phyloP scores from a whole-genome alignment of 92 coral and sea anemone species.

The Bergia sp. region DNA sequence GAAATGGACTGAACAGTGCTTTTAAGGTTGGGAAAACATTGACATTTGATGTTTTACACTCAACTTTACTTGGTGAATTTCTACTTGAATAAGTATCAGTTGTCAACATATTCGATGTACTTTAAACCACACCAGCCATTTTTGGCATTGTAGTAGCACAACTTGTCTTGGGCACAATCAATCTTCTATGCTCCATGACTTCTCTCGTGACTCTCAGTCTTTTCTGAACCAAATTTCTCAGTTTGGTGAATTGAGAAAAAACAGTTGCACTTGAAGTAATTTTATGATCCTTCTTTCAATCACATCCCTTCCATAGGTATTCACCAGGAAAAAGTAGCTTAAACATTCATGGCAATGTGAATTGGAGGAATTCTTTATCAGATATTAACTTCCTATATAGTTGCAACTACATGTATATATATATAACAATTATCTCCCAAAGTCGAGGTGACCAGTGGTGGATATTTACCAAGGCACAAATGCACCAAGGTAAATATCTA shows the following conservation, averaged over 20 bases:
- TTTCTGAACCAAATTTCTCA: slow-evolving; percentile 1
- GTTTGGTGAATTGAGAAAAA: slow-evolving; percentile 13
- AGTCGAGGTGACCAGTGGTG: no score
- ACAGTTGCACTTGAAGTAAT: background rate
- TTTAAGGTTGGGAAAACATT: background rate
- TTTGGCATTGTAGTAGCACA: background rate
- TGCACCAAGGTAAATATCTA: no score
- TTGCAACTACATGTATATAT: background rate
- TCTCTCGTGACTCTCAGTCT: background rate
- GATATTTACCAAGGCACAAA: no score
- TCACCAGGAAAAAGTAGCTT: slow-evolving; percentile 4
- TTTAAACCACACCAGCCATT: background rate
- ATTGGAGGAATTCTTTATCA: background rate
- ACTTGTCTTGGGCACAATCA: background rate
- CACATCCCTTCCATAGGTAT: slow-evolving; percentile 24
- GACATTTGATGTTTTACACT: background rate
- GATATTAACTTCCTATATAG: background rate
- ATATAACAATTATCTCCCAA: no score
- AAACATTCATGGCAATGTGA: slow-evolving; percentile 25
- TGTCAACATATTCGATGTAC: background rate
- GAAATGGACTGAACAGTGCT: background rate
- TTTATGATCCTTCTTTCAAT: background rate
- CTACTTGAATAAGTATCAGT: background rate
- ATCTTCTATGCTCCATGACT: no score
- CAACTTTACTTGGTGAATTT: background rate